phyloP scores from a whole-genome alignment of 2,113 vertebrate species.

The Scolopax mira region DNA sequence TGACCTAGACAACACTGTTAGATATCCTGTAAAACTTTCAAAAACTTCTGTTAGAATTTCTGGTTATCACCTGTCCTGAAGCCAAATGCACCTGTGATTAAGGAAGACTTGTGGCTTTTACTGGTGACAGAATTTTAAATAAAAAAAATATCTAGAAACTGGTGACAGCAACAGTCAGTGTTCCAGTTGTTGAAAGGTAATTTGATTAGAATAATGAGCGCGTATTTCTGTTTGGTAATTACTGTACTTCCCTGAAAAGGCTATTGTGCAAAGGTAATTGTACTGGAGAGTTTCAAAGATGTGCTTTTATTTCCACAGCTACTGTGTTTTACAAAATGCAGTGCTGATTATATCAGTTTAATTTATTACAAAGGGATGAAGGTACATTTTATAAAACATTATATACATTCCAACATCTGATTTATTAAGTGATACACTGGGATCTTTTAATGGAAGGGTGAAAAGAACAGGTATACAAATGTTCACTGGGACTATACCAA shows the following conservation, averaged over 20 bases:
- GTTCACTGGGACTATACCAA: fast-evolving
- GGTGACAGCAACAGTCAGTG: background rate
- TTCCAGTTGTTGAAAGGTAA: background rate
- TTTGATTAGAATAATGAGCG: constrained; percentile 31
- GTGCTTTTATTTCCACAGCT: constrained; percentile 9
- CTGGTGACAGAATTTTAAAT: background rate
- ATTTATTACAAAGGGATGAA: background rate
- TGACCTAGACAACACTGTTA: background rate
- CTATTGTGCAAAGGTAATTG: background rate
- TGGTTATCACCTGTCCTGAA: background rate
- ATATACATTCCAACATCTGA: background rate
- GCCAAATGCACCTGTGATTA: background rate
- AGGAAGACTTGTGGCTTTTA: background rate
- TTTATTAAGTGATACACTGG: background rate
- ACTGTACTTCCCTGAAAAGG: constrained; percentile 12
- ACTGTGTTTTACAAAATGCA: background rate
- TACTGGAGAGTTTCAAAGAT: background rate
- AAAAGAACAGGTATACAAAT: background rate
- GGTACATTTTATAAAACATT: background rate
- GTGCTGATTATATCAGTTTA: background rate
- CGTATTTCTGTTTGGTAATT: constrained; percentile 17
- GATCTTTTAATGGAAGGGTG: background rate
- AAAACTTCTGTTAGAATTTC: background rate
- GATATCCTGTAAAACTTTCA: background rate
- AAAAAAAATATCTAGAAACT: background rate